phyloP scores from a whole-genome alignment of 2,888 invertebrate genomes.

The Stratiomys singularior region DNA sequence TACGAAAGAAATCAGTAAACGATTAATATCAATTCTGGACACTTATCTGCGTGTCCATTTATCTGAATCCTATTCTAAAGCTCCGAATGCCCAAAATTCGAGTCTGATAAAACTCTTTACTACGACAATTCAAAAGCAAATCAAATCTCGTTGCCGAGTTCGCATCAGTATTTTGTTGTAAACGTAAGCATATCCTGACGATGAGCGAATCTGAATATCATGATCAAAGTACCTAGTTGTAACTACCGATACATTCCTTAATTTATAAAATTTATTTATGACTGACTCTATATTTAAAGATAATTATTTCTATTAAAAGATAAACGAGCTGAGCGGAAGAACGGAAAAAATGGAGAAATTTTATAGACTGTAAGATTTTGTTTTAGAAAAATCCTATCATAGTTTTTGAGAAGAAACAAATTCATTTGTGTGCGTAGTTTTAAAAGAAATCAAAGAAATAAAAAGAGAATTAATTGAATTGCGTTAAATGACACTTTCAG shows the following conservation, averaged over 20 bases:
- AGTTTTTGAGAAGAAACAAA: conserved; percentile 20
- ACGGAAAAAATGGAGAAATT: not conserved
- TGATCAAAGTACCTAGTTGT: conserved; percentile 38
- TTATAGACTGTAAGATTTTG: conserved; percentile 27
- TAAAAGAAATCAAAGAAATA: conserved; percentile 21
- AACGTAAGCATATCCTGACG: conserved; percentile 37
- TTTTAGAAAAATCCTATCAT: conserved; percentile 1
- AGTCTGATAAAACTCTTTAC: conserved; percentile 1
- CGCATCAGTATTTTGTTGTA: conserved; percentile 30
- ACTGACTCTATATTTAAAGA: conserved; percentile 35
- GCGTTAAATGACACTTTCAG: too few species aligned
- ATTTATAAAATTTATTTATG: conserved; percentile 42
- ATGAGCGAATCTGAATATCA: conserved; percentile 22
- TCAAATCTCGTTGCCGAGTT: not conserved
- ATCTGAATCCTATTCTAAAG: conserved; percentile 14
- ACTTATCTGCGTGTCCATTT: not conserved
- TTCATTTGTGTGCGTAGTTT: conserved; percentile 35
- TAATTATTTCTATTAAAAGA: conserved; percentile 34
- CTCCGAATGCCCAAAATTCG: conserved; percentile 18
- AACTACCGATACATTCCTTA: conserved; percentile 32
- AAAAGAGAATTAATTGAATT: not conserved
- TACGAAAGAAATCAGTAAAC: not conserved
- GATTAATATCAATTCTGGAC: too few species aligned
- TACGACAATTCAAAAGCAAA: not conserved
- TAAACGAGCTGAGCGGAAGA: not conserved